Conservation (phyloP, 2,797 vertebrate genomes). For the Sebastes minor region DNA sequence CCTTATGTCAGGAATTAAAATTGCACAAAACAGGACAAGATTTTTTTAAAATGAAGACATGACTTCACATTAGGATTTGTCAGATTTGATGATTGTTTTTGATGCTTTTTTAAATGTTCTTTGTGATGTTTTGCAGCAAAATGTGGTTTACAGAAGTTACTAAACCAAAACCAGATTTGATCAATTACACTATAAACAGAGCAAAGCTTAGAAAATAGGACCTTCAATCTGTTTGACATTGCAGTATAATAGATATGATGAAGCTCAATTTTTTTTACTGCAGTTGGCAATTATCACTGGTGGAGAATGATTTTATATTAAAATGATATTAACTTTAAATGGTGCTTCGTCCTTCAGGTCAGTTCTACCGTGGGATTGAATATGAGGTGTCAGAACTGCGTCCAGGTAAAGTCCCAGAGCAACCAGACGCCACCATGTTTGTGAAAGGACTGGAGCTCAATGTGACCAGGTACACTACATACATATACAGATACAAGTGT, state of each 20-base stretch:
- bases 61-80: not conserved
- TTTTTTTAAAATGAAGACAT: not conserved
- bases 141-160: not conserved
- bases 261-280: not conserved
- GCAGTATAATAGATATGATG: not conserved
- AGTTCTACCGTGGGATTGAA: conserved; percentile 88
- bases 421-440: conserved; percentile 91
- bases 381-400: conserved; percentile 86
- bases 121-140: not conserved
- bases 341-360: conserved; percentile 71
- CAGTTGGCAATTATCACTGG: not conserved
- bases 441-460: conserved; percentile 87
- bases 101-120: not conserved
- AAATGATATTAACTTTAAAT: not conserved
- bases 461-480: conserved; percentile 87
- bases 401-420: conserved; percentile 83
- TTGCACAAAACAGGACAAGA: not conserved
- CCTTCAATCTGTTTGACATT: not conserved
- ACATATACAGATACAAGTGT: not conserved
- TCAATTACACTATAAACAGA: not conserved
- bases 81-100: not conserved
- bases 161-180: not conserved
- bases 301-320: not conserved
- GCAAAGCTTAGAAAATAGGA: not conserved
- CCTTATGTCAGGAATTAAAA: not conserved